Evolutionary conservation across 2,888 invertebrate species (phyloP), one percentile per base, ranked within the genome.

Genomic region (Gortyna flavago): DNA sequence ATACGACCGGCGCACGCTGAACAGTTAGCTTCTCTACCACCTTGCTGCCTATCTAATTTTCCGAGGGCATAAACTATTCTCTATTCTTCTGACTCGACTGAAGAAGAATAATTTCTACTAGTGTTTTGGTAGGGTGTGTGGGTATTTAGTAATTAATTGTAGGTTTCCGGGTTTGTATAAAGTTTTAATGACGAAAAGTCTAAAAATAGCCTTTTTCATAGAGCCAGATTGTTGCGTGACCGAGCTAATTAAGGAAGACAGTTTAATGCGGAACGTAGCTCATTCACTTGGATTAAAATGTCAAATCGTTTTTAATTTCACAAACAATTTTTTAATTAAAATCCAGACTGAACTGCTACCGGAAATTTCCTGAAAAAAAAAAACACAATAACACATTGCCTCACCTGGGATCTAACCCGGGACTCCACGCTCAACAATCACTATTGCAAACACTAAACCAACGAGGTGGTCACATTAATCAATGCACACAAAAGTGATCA

Each of bases 381-480:
- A 44, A 32, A 4, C 1, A 0, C 0, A 35, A 8, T 29, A 29
- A 29, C 0, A 29, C 6, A n/a, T 48, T 21, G 2, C 9, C 29
- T 0, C 4, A 67, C 7, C 1, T 2, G 13, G 8, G 2, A 21
- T 21, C 44, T 13, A 44, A 44, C 2, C 16, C 3, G 0, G 18
- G 13, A 13, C 44, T 44, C 44, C 44, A 44, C 44, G 44, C 44
- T 13, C 44, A 44, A 44, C 44, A 44, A 13, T 44, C 44, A 44
- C 44, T 44, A 13, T 44, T 44, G 13, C 44, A 44, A 44, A 4
- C 41, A 44, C 2, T 21, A n/a, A 1, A 7, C 9, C 1, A 90
- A 89, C 38, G 81, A 86, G 81, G 44, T 73, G 80, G 75, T 84
- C 72, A 79, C 86, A 92, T 92, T 91, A 91, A 92, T 92, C 92